These are phyloP conservation scores for Hippolais icterina DNA, from an alignment of 2,113 vertebrate genomes.

Conservation along the genomic window DNA sequence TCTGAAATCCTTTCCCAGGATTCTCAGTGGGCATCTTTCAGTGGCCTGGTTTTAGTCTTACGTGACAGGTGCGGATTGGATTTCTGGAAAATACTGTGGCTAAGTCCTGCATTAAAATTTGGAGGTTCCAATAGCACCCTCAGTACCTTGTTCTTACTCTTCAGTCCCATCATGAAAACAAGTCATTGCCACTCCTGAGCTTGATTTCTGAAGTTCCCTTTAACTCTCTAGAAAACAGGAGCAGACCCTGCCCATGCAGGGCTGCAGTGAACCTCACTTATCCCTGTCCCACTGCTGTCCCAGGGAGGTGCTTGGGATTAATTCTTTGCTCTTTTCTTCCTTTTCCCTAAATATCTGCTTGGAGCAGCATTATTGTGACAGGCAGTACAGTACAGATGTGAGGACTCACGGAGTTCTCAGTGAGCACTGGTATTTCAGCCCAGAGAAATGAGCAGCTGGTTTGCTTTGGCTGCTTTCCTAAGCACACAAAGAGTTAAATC, in stretches of 20 bases:
- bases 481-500: not conserved
- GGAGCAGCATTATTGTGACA: not conserved
- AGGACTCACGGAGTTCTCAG: not conserved
- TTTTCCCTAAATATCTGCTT: not conserved
- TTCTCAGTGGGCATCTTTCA: not conserved
- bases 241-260: not conserved
- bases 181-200: not conserved
- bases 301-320: not conserved
- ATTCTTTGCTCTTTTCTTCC: not conserved
- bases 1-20: not conserved
- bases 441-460: not conserved
- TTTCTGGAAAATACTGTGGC: not conserved
- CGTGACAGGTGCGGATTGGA: not conserved
- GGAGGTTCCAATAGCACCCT: not conserved
- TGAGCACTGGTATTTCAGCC: not conserved
- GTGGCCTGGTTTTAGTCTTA: not conserved
- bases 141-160: not conserved
- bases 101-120: not conserved
- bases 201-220: not conserved
- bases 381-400: not conserved
- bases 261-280: not conserved
- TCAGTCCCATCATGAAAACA: not conserved
- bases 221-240: not conserved
- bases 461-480: not conserved
- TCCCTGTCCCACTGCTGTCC: not conserved